Base-by-base conservation (phyloP, 2,113 vertebrate genomes). In the Tricholaema leucomelas region DNA sequence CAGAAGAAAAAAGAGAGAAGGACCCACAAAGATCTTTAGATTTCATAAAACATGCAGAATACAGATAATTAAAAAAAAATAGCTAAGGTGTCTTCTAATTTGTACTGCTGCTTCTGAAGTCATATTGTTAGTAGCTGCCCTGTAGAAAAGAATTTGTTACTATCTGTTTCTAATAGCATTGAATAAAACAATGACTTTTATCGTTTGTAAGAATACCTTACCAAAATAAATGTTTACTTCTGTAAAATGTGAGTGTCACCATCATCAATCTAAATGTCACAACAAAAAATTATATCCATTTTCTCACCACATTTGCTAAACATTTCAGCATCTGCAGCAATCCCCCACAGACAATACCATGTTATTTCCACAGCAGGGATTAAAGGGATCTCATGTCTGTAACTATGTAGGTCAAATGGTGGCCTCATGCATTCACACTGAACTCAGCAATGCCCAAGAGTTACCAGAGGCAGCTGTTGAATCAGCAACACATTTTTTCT, bases 321-420 rank as follows among this genome's bases (percentile, higher is more conserved):
- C 28, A 21, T 5, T 38, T 63, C 3, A 73, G 56, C 17, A 69
- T 64, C 25, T 80, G 63, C 36, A 76, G n/a, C 50, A 85, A 81
- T 30, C 36, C 54, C 73, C 78, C 67, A 69, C 31, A 14, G 42
- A 58, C n/a, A 50, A 61, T 38, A 48, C 0, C 61, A 18, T 56
- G 23, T 81, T 85, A 73, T 64, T 31, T 70, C 25, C 19, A 42
- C 75, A 70, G 38, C 61, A 59, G 35, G 87, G 63, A 89, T 76
- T 73, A 89, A 75, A 85, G 19, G 27, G 31, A 85, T 73, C 52
- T 66, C 55, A 56, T 44, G 23, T 84, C 76, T 63, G 33, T 56
- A 65, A 79, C 21, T 88, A 83, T 77, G 33, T 78, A 64, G 70
- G 81, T 90, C 86, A 95, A 87, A 80, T 52, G 80, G 7, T 88